Evolutionary conservation across 2,113 vertebrate species (phyloP), one percentile per base, ranked within the genome.

Genomic region (Poeciliopsis retropinna): DNA sequence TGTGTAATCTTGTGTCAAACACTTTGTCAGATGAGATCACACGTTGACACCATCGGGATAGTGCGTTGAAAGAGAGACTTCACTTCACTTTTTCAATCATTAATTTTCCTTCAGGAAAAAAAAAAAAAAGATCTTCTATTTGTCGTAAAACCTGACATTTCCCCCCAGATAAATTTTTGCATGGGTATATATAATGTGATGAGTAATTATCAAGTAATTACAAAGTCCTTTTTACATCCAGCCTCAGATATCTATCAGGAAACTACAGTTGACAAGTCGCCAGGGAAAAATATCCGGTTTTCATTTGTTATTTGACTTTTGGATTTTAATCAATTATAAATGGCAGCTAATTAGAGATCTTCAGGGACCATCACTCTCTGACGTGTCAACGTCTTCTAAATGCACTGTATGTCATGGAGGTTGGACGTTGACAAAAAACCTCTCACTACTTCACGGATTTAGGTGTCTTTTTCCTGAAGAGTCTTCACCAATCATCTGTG

Each of bases 271-370:
- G 84, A 88, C 87, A 81, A 81, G 75, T 84, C 85, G 72, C 64
- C 81, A 70, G 29, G 85, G 91, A 90, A 89, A 90, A 92, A 90
- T 29, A 88, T 83, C 82, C 70, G 27, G 75, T 89, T 89, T 73
- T 74, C 92, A 92, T 93, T 83, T 76, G 91, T 92, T 90, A 92
- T 93, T 93, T 41, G 88, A 83, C 84, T 73, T 89, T 86, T 64
- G 28, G 85, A 71, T 85, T 90, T 89, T 83, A 85, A 94, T 94
- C 84, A 93, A 88, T 92, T 91, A 93, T 91, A 87, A 92, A 93
- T 88, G 87, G 82, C 89, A 91, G 87, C 84, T 92, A 92, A 92
- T 94, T 93, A 91, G 91, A 69, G 75, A 62, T 31, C 73, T 25
- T 66, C 76, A 68, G 72, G 71, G 82, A 73, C 86, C 86, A 87